Base-by-base conservation (phyloP, 2,888 invertebrate genomes). In the Lobophora halterata region DNA sequence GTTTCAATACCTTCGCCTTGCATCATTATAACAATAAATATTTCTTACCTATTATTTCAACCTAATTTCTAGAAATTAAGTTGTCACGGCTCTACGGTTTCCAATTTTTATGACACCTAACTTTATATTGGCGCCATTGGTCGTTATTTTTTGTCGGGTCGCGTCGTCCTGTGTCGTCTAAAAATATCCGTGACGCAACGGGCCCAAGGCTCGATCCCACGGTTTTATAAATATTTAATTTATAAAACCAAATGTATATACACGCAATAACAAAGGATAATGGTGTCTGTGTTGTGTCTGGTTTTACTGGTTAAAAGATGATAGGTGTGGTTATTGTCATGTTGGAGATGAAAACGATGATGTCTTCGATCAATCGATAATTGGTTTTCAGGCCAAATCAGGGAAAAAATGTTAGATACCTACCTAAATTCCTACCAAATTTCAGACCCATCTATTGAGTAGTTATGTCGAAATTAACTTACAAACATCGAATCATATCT, bases 201-300 rank as follows among this genome's bases (percentile, higher is more conserved):
- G 40, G 43, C 38, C 37, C 51, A 60, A 61, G 62, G 57, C 35
- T 41, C 44, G 68, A 62, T 80, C 79, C 77, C 80, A 79, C 78
- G 79, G 61, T 68, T 74, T 76, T 73, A 78, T 83, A 82, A 82
- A 83, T 83, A 83, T 83, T 85, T 79, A 74, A 80, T 75, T 65
- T 73, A 73, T n/a, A n/a, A n/a, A n/a, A n/a, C n/a, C n/a, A n/a
- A n/a, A n/a, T n/a, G n/a, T n/a, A n/a, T 76, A 78, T 75, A 72
- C 77, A 37, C 60, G 59, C 61, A 61, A 65, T 58, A 62, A 55
- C 58, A 54, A 63, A 62, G 58, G 65, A 58, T 57, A 61, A 61
- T 61, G 46, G 36, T 9, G 36, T 21, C 36, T 42, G 42, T 12
- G 19, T 32, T 32, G 16, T 36, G 36, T 42, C 36, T 31, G 10